Evolutionary conservation across 2,888 invertebrate genomes (phyloP).

Genomic region (Bruchidius siliquastri): DNA sequence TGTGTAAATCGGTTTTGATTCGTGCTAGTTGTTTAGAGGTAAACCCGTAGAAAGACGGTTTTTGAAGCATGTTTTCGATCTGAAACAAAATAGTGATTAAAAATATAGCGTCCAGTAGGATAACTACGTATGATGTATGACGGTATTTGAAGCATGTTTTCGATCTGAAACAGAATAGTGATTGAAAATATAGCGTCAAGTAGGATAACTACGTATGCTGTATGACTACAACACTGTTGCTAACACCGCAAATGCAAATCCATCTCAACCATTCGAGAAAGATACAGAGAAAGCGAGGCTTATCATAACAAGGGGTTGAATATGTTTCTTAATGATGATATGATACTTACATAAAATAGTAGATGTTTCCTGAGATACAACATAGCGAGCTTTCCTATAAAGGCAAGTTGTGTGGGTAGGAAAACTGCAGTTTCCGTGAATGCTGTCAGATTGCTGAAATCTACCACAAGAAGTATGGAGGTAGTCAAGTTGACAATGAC

Average conservation of each 20-base stretch:
- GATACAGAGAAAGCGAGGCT: too few species aligned
- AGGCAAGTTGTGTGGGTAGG: neutral
- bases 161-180: neutral
- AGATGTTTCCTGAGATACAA: neutral
- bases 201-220: too few species aligned
- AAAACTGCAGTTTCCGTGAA: slow-evolving; percentile 2
- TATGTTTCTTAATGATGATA: neutral
- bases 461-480: neutral
- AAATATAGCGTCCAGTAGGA: too few species aligned
- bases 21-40: neutral
- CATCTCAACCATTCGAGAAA: too few species aligned
- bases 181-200: too few species aligned
- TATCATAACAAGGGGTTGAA: too few species aligned
- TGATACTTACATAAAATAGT: neutral
- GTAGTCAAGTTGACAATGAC: neutral
- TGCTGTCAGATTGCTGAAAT: neutral
- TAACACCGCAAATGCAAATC: too few species aligned
- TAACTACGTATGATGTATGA: too few species aligned
- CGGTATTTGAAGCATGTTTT: neutral
- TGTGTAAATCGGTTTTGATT: neutral
- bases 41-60: neutral
- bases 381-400: neutral
- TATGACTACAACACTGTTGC: too few species aligned
- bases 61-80: neutral
- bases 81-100: neutral